Conservation (phyloP, 2,113 vertebrate genomes). For the Microcebus jonahi region DNA sequence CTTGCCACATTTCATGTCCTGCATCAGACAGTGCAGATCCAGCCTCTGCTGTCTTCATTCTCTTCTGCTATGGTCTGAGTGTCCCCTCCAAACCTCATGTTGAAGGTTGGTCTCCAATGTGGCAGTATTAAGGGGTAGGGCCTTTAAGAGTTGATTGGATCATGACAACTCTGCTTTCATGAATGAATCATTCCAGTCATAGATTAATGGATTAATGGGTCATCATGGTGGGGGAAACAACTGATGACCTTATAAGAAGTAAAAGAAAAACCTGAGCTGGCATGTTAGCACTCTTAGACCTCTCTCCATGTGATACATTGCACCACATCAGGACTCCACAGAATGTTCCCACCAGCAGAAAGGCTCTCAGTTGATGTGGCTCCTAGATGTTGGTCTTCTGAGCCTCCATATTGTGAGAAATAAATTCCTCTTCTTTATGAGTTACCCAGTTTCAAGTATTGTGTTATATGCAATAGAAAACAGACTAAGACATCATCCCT, state of each 20-base stretch:
- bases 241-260: no score
- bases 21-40: not conserved
- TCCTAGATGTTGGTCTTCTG: not conserved
- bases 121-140: not conserved
- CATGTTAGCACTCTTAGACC: not conserved
- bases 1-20: not conserved
- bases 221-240: not conserved
- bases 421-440: not conserved
- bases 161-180: not conserved
- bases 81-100: not conserved
- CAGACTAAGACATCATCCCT: not conserved
- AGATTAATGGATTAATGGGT: not conserved
- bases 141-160: not conserved
- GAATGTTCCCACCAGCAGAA: not conserved
- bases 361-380: not conserved
- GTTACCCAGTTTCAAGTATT: not conserved
- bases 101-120: not conserved
- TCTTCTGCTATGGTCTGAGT: not conserved
- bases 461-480: not conserved
- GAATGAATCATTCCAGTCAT: not conserved
- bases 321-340: not conserved
- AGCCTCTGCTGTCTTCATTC: not conserved
- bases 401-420: not conserved
- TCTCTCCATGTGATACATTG: not conserved
- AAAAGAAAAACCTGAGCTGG: no score